A percentile compares a stretch with the other conserved stretches of the same genome.
Conservation (phyloP, 2,797 vertebrate species). For the Benthosema pterotum region DNA sequence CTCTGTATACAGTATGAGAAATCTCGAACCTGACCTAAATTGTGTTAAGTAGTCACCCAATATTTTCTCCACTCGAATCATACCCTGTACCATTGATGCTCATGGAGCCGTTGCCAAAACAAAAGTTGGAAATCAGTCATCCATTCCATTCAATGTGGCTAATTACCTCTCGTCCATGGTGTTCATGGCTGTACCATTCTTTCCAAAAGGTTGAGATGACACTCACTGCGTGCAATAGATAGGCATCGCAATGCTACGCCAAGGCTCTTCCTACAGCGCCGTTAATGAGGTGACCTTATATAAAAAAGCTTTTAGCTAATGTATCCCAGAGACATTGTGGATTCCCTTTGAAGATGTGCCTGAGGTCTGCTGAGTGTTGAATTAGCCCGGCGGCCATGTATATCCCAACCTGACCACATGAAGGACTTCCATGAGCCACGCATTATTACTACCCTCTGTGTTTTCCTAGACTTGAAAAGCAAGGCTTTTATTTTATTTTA, state of each 20-base stretch:
- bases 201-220: constrained; percentile 20
- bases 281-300: constrained; percentile 12
- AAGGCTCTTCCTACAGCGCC: neutral
- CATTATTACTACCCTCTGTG: neutral
- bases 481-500: neutral
- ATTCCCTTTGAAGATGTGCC: neutral
- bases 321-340: constrained; percentile 5
- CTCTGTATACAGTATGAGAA: too few species aligned
- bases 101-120: too few species aligned
- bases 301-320: constrained; percentile 20
- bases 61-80: too few species aligned
- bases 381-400: neutral
- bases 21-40: too few species aligned
- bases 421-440: neutral
- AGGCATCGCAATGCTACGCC: constrained; percentile 20
- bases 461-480: neutral
- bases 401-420: neutral
- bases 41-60: too few species aligned
- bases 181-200: neutral
- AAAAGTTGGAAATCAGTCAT: too few species aligned
- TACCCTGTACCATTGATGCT: too few species aligned
- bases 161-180: neutral
- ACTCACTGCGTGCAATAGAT: neutral
- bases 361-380: neutral
- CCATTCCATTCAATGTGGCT: too few species aligned